phyloP scores from a whole-genome alignment of 2,113 vertebrate genomes.

The Scomber colias region DNA sequence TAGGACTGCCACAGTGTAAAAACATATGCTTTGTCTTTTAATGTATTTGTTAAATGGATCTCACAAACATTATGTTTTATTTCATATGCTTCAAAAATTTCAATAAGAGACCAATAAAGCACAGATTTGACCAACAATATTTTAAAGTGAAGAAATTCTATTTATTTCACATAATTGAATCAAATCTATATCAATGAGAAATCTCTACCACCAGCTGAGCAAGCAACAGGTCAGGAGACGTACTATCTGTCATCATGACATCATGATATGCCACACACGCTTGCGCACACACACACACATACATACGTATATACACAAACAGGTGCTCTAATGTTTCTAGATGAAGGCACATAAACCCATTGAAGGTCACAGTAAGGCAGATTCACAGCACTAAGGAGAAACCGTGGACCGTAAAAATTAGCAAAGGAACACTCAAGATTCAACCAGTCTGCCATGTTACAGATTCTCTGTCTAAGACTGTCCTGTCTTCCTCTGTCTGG shows the following conservation, averaged over 20 bases:
- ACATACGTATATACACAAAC: constrained; percentile 38
- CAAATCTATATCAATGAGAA: constrained; percentile 73
- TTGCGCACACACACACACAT: constrained; percentile 22
- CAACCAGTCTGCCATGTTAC: constrained; percentile 43
- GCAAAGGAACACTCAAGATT: constrained; percentile 63
- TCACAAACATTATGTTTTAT: background rate
- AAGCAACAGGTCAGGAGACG: constrained; percentile 72
- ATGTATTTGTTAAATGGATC: background rate
- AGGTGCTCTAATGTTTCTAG: constrained; percentile 79
- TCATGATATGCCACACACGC: constrained; percentile 67
- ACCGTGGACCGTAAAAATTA: constrained; percentile 69
- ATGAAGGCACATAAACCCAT: constrained; percentile 88
- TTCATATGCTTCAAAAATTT: background rate
- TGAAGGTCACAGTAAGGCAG: constrained; percentile 87
- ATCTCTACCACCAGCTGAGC: constrained; percentile 70
- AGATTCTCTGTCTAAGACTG: constrained; percentile 51
- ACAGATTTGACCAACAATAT: constrained; percentile 20
- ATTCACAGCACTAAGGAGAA: constrained; percentile 83
- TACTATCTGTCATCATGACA: constrained; percentile 67
- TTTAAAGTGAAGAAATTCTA: constrained; percentile 73
- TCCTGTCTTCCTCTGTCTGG: constrained; percentile 43
- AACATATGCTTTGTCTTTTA: background rate
- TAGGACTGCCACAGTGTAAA: background rate
- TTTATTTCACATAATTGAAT: constrained; percentile 83
- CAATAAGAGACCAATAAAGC: constrained; percentile 1